These are phyloP conservation scores for Malurus alboscapulatus DNA, from an alignment of 2,113 vertebrate species.

Conservation along the genomic window DNA sequence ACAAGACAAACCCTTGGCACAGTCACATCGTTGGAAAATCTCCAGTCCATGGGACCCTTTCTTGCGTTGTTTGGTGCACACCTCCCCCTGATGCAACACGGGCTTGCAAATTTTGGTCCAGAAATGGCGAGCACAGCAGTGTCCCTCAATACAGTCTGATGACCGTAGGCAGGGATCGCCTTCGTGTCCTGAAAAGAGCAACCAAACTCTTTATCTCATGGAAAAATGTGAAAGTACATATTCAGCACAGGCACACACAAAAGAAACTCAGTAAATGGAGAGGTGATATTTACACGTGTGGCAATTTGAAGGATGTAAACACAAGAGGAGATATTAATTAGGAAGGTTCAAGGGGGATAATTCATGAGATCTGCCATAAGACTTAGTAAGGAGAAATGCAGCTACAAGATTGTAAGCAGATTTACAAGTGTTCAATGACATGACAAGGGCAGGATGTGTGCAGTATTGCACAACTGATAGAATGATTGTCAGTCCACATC, in stretches of 20 bases:
- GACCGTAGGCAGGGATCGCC: conserved; percentile 90
- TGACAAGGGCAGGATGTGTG: not conserved
- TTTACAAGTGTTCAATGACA: not conserved
- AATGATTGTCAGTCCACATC: not conserved
- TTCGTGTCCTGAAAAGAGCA: conserved; percentile 82
- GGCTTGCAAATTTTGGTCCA: conserved; percentile 99
- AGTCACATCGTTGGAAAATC: conserved; percentile 96
- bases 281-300: not conserved
- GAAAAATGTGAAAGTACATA: not conserved
- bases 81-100: conserved; percentile 89
- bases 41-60: conserved; percentile 92
- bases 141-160: conserved; percentile 88
- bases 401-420: not conserved
- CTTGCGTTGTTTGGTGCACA: conserved; percentile 92
- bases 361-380: not conserved
- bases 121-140: conserved; percentile 95
- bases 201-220: not conserved
- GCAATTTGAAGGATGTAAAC: not conserved
- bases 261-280: not conserved
- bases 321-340: not conserved
- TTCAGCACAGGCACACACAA: not conserved
- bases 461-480: not conserved
- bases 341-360: not conserved
- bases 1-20: conserved; percentile 92
- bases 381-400: not conserved